Evolutionary conservation across 2,888 invertebrate species (phyloP), one percentile per base, ranked within the genome.

Genomic region (Maniola hyperantus): DNA sequence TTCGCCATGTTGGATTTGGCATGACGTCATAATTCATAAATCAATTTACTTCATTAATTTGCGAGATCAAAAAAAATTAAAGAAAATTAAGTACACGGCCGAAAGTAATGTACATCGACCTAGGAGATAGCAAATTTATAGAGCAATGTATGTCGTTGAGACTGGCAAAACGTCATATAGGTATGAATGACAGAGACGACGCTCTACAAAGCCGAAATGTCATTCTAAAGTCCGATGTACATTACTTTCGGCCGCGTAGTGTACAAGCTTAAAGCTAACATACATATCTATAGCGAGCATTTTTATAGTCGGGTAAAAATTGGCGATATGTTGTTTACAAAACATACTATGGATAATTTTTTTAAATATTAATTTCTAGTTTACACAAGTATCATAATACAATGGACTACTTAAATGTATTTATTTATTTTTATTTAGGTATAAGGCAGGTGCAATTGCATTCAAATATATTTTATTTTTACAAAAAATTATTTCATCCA

Each of bases 401-500:
- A 42, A 26, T 58, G 57, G 42, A 58, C 57, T 58, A 26, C 39
- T 20, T 57, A 58, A 26, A 20, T 58, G 34, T 54, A 54, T n/a
- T 34, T 54, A 53, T n/a, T 54, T 54, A 54, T 54, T 34, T 54
- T 54, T 36, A 26, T 36, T 54, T 15, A 54, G 34, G 33, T 57
- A 36, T 36, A 57, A 57, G 57, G 57, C 57, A 42, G 57, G 57
- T 57, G 57, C 42, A 18, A 20, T 57, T 57, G 39, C 18, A 33
- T 33, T 33, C 50, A 51, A 51, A 10, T 33, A n/a, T 33, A n/a
- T 53, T 51, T 44, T 44, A 44, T 44, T 20, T 33, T 7, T n/a
- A 13, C 6, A 33, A n/a, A 53, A 33, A 50, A 13, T 11, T 20
- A 50, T 11, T 11, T 11, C n/a, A 8, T 15, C 1, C 18, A 54